These are phyloP conservation scores for Myotis myotis DNA, from an alignment of 2,797 vertebrate species.

Conservation along the genomic window DNA sequence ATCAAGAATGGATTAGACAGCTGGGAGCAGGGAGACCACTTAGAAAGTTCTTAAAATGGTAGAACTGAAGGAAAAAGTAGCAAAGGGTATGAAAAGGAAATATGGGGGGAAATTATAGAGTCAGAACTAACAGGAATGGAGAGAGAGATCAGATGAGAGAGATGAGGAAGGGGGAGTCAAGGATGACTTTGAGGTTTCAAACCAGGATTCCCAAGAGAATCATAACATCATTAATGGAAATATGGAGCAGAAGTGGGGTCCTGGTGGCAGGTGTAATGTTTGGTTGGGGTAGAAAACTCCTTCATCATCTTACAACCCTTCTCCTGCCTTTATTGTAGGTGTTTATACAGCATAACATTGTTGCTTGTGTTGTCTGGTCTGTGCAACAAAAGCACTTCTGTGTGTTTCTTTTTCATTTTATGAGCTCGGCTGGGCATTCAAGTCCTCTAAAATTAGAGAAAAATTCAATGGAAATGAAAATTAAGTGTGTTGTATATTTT, in stretches of 20 bases:
- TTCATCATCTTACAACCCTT: not conserved
- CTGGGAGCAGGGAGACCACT: not conserved
- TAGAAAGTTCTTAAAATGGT: not conserved
- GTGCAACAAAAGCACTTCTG: not conserved
- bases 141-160: not conserved
- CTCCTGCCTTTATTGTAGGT: not conserved
- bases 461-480: slow-evolving; percentile 15
- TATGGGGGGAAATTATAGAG: not conserved
- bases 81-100: not conserved
- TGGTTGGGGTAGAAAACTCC: not conserved
- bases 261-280: not conserved
- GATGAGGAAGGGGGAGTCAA: not conserved
- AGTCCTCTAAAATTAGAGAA: not conserved
- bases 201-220: not conserved
- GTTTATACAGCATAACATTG: not conserved
- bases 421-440: not conserved
- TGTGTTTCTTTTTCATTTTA: not conserved
- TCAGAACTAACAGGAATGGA: not conserved
- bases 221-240: not conserved
- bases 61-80: not conserved
- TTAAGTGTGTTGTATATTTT: slow-evolving; percentile 26
- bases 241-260: not conserved
- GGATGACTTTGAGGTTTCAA: not conserved
- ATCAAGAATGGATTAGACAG: not conserved
- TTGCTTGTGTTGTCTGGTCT: not conserved